These are phyloP conservation scores for Mola mola DNA, from an alignment of 2,113 vertebrate genomes.

Conservation along the genomic window DNA sequence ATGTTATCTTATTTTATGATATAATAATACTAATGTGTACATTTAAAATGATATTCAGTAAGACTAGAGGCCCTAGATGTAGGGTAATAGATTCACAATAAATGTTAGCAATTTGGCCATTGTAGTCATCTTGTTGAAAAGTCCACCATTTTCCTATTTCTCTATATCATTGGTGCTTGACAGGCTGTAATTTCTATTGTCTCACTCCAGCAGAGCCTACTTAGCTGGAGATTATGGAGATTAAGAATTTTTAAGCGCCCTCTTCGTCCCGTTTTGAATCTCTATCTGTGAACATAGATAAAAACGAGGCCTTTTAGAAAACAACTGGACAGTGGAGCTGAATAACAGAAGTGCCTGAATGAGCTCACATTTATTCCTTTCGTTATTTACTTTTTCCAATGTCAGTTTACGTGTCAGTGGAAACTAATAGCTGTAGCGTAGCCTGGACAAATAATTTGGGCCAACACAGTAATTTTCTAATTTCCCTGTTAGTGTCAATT, in stretches of 20 bases:
- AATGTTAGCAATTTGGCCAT: too few species aligned
- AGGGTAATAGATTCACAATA: too few species aligned
- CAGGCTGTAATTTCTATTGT: constrained; percentile 92
- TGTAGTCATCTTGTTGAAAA: too few species aligned
- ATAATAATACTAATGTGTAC: too few species aligned
- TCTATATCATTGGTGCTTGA: constrained; percentile 88
- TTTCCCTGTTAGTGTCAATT: constrained; percentile 64
- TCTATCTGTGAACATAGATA: constrained; percentile 70
- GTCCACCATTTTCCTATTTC: constrained; percentile 89
- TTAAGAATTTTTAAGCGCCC: constrained; percentile 80
- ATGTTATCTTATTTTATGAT: too few species aligned
- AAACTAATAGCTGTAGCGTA: constrained; percentile 55
- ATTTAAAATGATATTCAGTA: too few species aligned
- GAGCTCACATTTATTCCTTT: constrained; percentile 69
- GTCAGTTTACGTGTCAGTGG: constrained; percentile 60
- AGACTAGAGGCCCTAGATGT: too few species aligned
- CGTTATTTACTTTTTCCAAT: constrained; percentile 55
- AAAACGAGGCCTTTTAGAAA: constrained; percentile 77
- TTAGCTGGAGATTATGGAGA: constrained; percentile 89
- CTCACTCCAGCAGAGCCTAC: constrained; percentile 84
- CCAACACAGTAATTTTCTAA: constrained; percentile 63
- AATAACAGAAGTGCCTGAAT: constrained; percentile 61
- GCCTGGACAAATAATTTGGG: constrained; percentile 43
- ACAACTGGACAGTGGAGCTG: constrained; percentile 51
- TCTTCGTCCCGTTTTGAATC: constrained; percentile 71